Conservation (phyloP, 2,888 invertebrate species). For the Thereva unica region DNA sequence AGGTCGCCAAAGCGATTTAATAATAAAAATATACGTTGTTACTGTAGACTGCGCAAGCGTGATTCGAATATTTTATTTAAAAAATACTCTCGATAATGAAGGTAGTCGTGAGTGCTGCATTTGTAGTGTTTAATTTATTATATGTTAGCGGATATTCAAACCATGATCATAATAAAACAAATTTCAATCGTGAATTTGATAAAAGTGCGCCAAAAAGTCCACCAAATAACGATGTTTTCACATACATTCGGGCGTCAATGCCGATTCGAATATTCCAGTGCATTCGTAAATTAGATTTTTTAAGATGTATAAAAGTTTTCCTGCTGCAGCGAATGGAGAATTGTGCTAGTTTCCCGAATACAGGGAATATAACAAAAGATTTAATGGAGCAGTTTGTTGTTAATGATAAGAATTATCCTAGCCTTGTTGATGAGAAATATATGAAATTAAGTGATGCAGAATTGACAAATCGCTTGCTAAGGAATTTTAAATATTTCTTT, state of each 20-base stretch:
- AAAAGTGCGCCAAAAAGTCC: not conserved
- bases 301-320: constrained; percentile 64
- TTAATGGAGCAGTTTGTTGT: constrained; percentile 53
- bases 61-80: no score
- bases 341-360: constrained; percentile 42
- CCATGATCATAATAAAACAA: not conserved
- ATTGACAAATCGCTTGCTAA: constrained; percentile 60
- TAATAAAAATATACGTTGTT: no score
- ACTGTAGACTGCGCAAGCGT: no score
- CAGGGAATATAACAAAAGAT: constrained; percentile 47
- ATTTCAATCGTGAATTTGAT: not conserved
- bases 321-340: constrained; percentile 61
- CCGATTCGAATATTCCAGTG: constrained; percentile 56
- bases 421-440: constrained; percentile 59
- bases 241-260: constrained; percentile 54
- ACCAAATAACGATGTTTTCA: constrained; percentile 44
- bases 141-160: not conserved
- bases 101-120: no score
- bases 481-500: constrained; percentile 61
- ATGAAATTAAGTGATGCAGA: constrained; percentile 59
- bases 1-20: no score
- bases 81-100: no score
- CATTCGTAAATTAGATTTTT: constrained; percentile 55
- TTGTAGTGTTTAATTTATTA: no score
- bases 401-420: constrained; percentile 49